Percentiles rank a stretch among this genome's conserved stretches.
These are phyloP conservation scores for Drosophila pullipes DNA, from an alignment of 2,888 invertebrate genomes.

Conservation along the genomic window DNA sequence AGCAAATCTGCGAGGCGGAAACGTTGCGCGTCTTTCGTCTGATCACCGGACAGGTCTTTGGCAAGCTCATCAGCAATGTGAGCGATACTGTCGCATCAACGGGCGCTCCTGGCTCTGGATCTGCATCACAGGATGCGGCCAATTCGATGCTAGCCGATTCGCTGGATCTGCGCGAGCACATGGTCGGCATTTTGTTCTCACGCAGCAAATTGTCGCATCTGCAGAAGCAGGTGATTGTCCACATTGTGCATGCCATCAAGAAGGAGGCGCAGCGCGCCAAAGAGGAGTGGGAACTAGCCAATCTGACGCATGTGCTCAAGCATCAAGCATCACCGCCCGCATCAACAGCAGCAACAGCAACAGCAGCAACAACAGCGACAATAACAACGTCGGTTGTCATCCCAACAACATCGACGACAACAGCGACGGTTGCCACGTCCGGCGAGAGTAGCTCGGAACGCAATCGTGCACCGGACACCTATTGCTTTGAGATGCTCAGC, in stretches of 20 bases:
- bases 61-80: conserved; percentile 90
- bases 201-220: conserved; percentile 96
- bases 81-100: conserved; percentile 53
- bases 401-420: neutral
- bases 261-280: conserved; percentile 94
- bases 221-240: conserved; percentile 96
- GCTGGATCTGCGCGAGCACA: conserved; percentile 95
- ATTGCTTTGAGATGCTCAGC: conserved; percentile 98
- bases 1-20: conserved; percentile 95
- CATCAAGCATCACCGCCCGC: conserved; percentile 47
- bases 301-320: conserved; percentile 79
- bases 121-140: conserved; percentile 22
- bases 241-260: conserved; percentile 95
- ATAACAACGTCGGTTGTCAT: conserved; percentile 15
- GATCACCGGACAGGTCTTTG: conserved; percentile 94
- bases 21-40: conserved; percentile 96
- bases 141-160: conserved; percentile 85
- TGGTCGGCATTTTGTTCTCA: conserved; percentile 98
- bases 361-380: conserved; percentile 26
- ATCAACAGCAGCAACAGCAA: conserved; percentile 50
- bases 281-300: conserved; percentile 94
- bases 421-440: conserved; percentile 47
- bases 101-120: neutral
- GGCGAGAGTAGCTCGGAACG: conserved; percentile 81
- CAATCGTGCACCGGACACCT: conserved; percentile 89